phyloP scores from a whole-genome alignment of 2,888 invertebrate species.

The Aleiodes leptofemur region DNA sequence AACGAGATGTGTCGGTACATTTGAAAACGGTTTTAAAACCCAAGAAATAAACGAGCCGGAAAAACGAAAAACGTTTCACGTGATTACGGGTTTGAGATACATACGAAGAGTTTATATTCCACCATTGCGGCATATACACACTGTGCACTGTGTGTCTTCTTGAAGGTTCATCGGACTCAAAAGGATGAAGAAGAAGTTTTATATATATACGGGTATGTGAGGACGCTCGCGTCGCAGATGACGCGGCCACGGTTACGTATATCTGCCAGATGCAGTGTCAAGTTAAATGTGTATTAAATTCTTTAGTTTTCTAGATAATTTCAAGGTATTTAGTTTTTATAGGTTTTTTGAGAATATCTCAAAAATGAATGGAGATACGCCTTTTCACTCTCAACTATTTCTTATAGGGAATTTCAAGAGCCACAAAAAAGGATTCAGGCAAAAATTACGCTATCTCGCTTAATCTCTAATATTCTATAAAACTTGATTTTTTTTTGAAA shows the following conservation, averaged over 20 bases:
- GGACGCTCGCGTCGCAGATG: conserved; percentile 42
- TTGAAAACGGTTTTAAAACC: conserved; percentile 34
- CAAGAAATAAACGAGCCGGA: conserved; percentile 28
- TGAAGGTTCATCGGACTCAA: conserved; percentile 42
- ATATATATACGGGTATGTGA: not conserved
- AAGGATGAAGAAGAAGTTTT: not conserved
- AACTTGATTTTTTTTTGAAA: too few species aligned
- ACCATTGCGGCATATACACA: conserved; percentile 7
- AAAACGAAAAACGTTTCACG: conserved; percentile 33
- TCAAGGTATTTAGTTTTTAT: not conserved
- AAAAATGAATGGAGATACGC: too few species aligned
- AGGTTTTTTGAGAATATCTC: too few species aligned
- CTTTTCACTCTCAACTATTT: too few species aligned
- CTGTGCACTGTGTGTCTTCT: conserved; percentile 16
- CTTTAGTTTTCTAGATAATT: not conserved
- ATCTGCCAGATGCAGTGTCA: conserved; percentile 43
- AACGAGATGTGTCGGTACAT: conserved; percentile 39
- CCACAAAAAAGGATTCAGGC: too few species aligned
- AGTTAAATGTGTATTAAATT: conserved; percentile 1
- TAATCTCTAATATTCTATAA: too few species aligned
- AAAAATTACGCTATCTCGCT: too few species aligned
- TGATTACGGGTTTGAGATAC: conserved; percentile 37
- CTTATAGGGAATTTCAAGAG: too few species aligned
- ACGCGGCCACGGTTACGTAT: conserved; percentile 39
- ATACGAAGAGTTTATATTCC: conserved; percentile 10